Base-by-base conservation (phyloP, 1,140 invertebrate species). In the Zaprionus ornatus region DNA sequence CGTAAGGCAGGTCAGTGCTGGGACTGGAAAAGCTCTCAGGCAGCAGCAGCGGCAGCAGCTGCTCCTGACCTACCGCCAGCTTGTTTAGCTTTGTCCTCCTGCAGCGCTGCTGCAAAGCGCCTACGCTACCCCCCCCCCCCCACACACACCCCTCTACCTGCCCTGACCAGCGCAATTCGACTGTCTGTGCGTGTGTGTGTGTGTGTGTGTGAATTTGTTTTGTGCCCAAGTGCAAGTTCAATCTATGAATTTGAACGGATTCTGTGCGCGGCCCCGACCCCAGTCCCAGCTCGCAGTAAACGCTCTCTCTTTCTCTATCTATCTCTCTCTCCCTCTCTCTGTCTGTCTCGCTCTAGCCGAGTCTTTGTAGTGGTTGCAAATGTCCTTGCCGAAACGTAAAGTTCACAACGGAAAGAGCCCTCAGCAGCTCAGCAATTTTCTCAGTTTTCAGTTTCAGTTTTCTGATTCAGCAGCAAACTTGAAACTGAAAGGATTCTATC, bases 151-250 rank as follows among this genome's bases (percentile, higher is more conserved):
- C 0, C 17, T 0, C 25, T 21, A 6, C 2, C 3, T 10, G 2
- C 4, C 1, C 17, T 29, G 10, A 45, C 25, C 45, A 32, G 42
- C 52, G 50, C 68, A 67, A 63, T 60, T 37, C 56, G 63, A 32
- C 50, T 77, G 65, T 60, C 48, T 70, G 52, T 66, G 48, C 35
- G 37, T 61, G 50, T 66, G n/a, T 72, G 42, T 77, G 63, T 74
- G 13, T 48, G 29, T 37, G 37, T 74, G 48, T 70, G 66, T 64
- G 54, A 19, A 61, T 72, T 75, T 79, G 68, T 86, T 86, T 72
- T 73, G 80, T 75, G 83, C 74, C 84, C 84, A 88, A 88, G 84
- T 88, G 84, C 84, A 88, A 88, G 84, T 88, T 88, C 84, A 88
- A 88, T 88, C 85, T 90, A 81, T 90, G 80, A 90, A 84, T 85